These are phyloP conservation scores for Omphaloscelis lunosa DNA, from an alignment of 2,888 invertebrate genomes.

Conservation along the genomic window DNA sequence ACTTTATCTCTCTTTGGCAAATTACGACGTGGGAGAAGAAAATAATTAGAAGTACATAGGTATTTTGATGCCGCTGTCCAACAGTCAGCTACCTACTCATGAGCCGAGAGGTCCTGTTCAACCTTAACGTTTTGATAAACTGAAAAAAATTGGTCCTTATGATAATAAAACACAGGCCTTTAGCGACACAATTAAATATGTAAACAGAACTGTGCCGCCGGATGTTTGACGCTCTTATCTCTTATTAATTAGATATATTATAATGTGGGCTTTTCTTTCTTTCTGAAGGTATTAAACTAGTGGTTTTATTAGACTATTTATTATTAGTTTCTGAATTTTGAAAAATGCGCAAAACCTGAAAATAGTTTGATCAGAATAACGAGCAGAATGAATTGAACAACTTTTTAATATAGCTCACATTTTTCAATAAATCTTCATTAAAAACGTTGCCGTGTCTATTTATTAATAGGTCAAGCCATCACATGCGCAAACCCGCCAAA, in stretches of 20 bases:
- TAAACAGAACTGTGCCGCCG: slow-evolving; percentile 71
- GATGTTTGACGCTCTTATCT: slow-evolving; percentile 73
- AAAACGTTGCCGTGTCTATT: too few relatives aligned
- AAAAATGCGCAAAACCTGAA: too few relatives aligned
- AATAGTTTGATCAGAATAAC: too few relatives aligned
- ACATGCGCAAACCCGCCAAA: too few relatives aligned
- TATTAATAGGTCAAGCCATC: too few relatives aligned
- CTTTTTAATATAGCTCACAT: too few relatives aligned
- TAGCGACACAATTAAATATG: slow-evolving; percentile 68
- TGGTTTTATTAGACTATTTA: neutral
- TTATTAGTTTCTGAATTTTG: neutral
- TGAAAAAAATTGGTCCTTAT: neutral
- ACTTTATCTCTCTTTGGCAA: neutral
- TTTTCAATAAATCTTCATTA: too few relatives aligned
- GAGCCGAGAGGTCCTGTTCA: neutral
- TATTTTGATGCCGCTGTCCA: neutral
- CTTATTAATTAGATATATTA: slow-evolving; percentile 56
- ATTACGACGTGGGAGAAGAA: neutral
- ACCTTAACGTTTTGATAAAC: neutral
- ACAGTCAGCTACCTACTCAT: neutral
- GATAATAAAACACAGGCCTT: slow-evolving; percentile 50
- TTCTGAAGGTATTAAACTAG: neutral
- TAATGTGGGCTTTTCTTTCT: slow-evolving; percentile 43
- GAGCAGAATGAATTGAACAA: too few relatives aligned
- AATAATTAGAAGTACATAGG: neutral